phyloP scores from a whole-genome alignment of 2,888 invertebrate genomes.

The Acleris cristana region DNA sequence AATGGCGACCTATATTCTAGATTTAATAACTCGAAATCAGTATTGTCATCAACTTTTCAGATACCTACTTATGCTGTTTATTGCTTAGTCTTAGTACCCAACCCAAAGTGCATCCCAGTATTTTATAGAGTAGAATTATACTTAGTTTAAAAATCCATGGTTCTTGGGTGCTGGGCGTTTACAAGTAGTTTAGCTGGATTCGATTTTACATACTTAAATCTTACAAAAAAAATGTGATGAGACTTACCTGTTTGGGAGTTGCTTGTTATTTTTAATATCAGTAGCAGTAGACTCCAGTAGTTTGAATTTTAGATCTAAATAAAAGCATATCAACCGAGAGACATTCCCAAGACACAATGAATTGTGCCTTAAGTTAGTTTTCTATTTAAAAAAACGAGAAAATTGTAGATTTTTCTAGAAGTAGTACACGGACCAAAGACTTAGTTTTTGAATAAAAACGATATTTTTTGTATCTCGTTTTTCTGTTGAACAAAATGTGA shows the following conservation, averaged over 20 bases:
- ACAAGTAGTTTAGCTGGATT: conserved; percentile 57
- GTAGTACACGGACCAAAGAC: conserved; percentile 76
- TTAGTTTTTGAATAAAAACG: conserved; percentile 66
- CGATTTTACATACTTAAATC: conserved; percentile 41
- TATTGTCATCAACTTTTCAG: conserved; percentile 62
- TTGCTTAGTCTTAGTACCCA: conserved; percentile 63
- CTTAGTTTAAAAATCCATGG: conserved; percentile 48
- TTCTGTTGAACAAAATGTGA: conserved; percentile 62
- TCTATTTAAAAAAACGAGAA: conserved; percentile 49
- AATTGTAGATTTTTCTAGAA: conserved; percentile 56
- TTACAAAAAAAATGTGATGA: conserved; percentile 52
- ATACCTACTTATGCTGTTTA: conserved; percentile 39
- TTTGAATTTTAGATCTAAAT: conserved; percentile 51
- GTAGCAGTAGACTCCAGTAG: conserved; percentile 66
- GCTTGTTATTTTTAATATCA: conserved; percentile 60
- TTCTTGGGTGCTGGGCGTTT: conserved; percentile 74
- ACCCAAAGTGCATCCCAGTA: conserved; percentile 81
- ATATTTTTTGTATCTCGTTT: conserved; percentile 79
- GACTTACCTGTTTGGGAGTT: conserved; percentile 47
- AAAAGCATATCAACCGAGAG: conserved; percentile 71
- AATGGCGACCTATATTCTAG: conserved; percentile 4
- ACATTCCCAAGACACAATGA: conserved; percentile 69
- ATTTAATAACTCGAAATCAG: conserved; percentile 47
- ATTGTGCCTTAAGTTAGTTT: conserved; percentile 77
- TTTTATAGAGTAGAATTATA: conserved; percentile 61